Conservation (phyloP, 2,113 vertebrate species). For the Epinephelus cyanopodus region DNA sequence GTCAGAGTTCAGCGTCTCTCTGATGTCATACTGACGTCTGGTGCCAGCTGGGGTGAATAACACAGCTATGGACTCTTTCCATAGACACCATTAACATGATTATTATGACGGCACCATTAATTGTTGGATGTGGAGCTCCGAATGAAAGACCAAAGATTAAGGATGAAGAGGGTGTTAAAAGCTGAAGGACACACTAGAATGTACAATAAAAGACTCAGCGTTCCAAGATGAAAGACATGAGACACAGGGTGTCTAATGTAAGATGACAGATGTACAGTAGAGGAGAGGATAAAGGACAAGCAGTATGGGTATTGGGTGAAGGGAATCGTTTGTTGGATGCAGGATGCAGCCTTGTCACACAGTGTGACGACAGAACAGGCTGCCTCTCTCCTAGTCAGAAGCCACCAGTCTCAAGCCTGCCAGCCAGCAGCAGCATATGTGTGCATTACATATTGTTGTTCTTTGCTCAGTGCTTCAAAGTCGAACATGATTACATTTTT, state of each 20-base stretch:
- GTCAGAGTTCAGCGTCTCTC: too few relatives aligned
- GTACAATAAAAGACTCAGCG: too few relatives aligned
- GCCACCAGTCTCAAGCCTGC: background rate
- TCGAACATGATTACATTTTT: constrained; percentile 28
- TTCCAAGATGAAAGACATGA: constrained; percentile 1
- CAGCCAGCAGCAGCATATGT: background rate
- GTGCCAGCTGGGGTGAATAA: too few relatives aligned
- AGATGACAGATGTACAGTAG: constrained; percentile 14
- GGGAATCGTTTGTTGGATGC: background rate
- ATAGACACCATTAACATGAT: background rate
- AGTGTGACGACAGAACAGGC: background rate
- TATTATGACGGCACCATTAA: background rate
- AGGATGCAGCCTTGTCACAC: constrained; percentile 1
- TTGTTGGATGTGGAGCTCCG: background rate
- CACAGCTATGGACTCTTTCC: background rate
- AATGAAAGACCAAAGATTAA: background rate
- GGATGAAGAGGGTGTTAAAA: background rate
- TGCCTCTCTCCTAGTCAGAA: background rate
- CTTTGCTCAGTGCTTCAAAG: constrained; percentile 42
- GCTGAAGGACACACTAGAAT: background rate
- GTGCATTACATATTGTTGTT: constrained; percentile 15
- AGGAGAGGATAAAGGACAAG: background rate
- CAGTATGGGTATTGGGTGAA: background rate
- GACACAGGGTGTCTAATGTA: background rate
- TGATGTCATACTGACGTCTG: too few relatives aligned